Evolutionary conservation across 2,113 vertebrate genomes (phyloP).

Genomic region (Pomatostomus ruficeps): DNA sequence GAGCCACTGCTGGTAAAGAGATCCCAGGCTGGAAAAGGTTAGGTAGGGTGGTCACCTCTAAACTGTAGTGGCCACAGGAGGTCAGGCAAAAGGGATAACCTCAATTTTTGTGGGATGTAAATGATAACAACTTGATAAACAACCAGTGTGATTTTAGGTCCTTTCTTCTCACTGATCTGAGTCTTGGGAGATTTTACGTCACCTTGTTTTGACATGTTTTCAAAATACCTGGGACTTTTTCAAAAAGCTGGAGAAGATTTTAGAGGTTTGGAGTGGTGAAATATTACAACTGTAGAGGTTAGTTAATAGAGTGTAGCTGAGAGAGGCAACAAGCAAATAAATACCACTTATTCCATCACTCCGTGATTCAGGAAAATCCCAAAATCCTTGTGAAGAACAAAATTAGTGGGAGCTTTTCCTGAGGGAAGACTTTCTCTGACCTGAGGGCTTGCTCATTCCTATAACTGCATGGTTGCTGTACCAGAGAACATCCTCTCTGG

Average conservation of each 20-base stretch:
- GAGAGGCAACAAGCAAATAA: neutral
- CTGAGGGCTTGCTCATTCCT: neutral
- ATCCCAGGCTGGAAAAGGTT: neutral
- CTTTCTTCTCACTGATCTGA: neutral
- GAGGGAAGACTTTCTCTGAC: neutral
- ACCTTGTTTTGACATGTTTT: neutral
- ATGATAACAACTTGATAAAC: neutral
- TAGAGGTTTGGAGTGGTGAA: neutral
- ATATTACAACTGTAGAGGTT: neutral
- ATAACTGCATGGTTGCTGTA: fast-evolving
- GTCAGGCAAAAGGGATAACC: neutral
- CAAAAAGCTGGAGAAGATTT: neutral
- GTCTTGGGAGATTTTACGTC: neutral
- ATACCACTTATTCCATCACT: neutral
- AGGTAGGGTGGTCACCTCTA: neutral
- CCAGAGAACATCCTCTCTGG: neutral
- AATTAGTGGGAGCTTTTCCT: neutral
- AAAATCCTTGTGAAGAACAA: neutral
- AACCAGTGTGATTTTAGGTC: neutral
- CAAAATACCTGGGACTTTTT: neutral
- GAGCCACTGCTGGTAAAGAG: neutral
- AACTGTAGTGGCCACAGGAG: neutral
- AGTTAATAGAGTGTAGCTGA: neutral
- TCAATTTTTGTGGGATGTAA: neutral
- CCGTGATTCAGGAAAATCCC: neutral